These are phyloP conservation scores for Diarsia rubi DNA, from an alignment of 2,888 invertebrate genomes.

Conservation along the genomic window DNA sequence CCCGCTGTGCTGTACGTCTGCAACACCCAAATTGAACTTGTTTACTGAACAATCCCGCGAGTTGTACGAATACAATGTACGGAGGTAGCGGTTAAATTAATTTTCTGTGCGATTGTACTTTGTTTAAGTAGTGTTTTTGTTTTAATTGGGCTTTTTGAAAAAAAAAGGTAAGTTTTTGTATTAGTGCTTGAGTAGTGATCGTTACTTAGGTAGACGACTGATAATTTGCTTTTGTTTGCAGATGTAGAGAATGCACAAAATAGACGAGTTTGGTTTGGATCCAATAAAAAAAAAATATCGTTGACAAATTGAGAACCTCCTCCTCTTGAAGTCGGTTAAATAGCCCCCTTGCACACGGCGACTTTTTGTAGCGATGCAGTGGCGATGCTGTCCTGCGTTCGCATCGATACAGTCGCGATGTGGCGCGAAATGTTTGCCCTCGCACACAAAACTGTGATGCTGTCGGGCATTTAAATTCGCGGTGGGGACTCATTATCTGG, in stretches of 20 bases:
- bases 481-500: neutral
- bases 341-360: no score
- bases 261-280: neutral
- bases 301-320: no score
- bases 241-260: neutral
- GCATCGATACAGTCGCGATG: no score
- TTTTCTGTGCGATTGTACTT: conserved; percentile 51
- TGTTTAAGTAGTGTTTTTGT: conserved; percentile 55
- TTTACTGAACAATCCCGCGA: conserved; percentile 64
- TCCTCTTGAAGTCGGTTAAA: no score
- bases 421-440: no score
- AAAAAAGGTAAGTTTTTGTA: neutral
- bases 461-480: no score
- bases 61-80: conserved; percentile 59
- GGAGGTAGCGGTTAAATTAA: conserved; percentile 60
- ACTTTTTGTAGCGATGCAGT: no score
- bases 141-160: conserved; percentile 30
- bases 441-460: no score
- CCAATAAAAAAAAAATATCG: no score
- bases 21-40: conserved; percentile 66
- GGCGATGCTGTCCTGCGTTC: no score
- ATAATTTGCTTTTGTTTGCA: neutral
- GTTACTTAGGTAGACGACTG: no score
- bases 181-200: neutral
- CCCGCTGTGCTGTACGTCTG: conserved; percentile 48